Evolutionary conservation across 2,888 invertebrate genomes (phyloP), one percentile per base, ranked within the genome.

Genomic region (Andrena flavipes): DNA sequence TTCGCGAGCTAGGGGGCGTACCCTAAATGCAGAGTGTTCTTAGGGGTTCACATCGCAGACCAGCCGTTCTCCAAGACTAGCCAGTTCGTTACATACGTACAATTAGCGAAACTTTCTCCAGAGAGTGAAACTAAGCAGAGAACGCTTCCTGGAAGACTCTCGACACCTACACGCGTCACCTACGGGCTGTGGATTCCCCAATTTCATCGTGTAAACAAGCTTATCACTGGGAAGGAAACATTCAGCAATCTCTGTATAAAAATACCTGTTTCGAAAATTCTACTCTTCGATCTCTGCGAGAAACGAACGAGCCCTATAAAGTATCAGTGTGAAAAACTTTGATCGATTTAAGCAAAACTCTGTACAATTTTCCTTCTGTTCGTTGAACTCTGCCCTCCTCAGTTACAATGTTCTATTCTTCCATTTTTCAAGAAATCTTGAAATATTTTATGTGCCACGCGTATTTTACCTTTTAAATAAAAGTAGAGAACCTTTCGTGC

Each of bases 81-180:
- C 56, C 64, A 56, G 59, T 49, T 35, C 48, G 67, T 10, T 49
- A 23, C 10, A 8, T 56, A 16, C 16, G 23, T 16, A 59, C 64
- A 70, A 79, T 78, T 64, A n/a, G 30, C 49, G 35, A 30, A 64
- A 70, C 78, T 79, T 70, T 79, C 79, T 29, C 79, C 48, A 7
- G 8, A 33, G 26, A 69, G 68, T 68, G 76, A 78, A 78, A 76
- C 76, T 75, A 54, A 48, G 51, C 62, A 56, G 63, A 49, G 49
- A 65, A 63, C 64, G 59, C 20, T 72, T 65, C 64, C 35, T 20
- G 13, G 59, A 63, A 35, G 64, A 23, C 42, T 48, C 10, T 48
- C 10, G 26, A 48, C 71, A 20, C 54, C 30, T 48, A 42, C 20
- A 20, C 35, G 48, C 20, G 20, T 29, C 16, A 26, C 16, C 16